These are phyloP conservation scores for Saguinus imperator DNA, from an alignment of 2,113 vertebrate species.

Conservation along the genomic window DNA sequence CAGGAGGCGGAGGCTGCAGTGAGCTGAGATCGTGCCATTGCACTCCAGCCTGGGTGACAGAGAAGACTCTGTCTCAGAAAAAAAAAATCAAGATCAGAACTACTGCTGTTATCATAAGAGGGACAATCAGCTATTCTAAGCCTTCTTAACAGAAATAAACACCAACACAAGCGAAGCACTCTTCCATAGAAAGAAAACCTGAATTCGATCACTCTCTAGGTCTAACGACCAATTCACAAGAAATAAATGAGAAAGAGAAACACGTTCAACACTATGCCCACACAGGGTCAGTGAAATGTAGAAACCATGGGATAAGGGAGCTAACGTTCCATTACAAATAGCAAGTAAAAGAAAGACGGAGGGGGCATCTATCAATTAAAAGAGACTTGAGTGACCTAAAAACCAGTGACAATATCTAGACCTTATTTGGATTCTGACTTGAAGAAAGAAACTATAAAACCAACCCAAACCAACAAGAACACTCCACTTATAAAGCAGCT, in stretches of 20 bases:
- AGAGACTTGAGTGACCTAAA: background rate
- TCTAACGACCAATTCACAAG: background rate
- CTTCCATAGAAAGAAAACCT: background rate
- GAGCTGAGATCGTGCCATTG: too few relatives aligned
- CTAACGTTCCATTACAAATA: background rate
- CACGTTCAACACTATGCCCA: background rate
- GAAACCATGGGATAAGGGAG: background rate
- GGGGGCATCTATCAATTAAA: background rate
- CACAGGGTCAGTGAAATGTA: background rate
- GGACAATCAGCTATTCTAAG: background rate
- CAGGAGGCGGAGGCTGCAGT: too few relatives aligned
- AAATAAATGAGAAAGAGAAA: background rate
- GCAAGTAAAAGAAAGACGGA: background rate
- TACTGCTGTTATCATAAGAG: background rate
- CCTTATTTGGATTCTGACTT: background rate
- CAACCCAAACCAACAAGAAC: background rate
- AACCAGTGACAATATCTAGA: background rate
- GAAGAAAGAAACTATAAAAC: background rate
- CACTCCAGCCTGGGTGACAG: too few relatives aligned
- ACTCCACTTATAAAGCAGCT: too few relatives aligned
- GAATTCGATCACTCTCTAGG: background rate
- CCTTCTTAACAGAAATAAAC: background rate
- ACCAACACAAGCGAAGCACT: background rate
- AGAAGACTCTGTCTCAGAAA: too few relatives aligned
- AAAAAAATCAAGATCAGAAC: background rate